These are phyloP conservation scores for Chironomus tepperi DNA, from an alignment of 1,140 invertebrate species.

Conservation along the genomic window DNA sequence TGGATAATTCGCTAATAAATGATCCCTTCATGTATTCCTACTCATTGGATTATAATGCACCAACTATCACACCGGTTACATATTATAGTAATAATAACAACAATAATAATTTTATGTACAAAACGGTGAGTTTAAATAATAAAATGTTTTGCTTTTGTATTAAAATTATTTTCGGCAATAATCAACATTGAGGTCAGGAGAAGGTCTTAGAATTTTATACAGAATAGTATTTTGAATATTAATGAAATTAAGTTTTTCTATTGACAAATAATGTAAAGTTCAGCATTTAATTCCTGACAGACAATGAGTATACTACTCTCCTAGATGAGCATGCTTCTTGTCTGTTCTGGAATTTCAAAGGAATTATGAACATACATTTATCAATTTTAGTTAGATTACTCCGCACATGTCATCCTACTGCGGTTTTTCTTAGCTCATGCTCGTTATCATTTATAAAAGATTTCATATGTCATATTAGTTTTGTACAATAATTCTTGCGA, in stretches of 20 bases:
- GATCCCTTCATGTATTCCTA: neutral
- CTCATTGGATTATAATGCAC: neutral
- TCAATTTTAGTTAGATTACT: too few relatives aligned
- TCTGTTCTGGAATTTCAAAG: too few relatives aligned
- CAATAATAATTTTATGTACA: neutral
- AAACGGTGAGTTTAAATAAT: neutral
- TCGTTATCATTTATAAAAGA: too few relatives aligned
- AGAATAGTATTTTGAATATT: neutral
- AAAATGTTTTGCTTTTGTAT: neutral
- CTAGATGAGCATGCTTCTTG: too few relatives aligned
- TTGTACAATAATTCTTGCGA: too few relatives aligned
- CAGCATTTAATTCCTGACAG: too few relatives aligned
- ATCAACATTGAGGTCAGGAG: neutral
- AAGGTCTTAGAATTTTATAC: neutral
- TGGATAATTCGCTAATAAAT: conserved; percentile 1
- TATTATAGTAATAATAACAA: neutral
- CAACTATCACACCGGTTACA: neutral
- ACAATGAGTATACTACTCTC: too few relatives aligned
- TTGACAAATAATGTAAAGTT: too few relatives aligned
- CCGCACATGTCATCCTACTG: too few relatives aligned
- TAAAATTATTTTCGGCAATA: neutral
- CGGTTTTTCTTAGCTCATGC: too few relatives aligned
- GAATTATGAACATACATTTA: too few relatives aligned
- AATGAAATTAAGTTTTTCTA: neutral
- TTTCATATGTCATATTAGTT: too few relatives aligned